phyloP scores from a whole-genome alignment of 2,113 vertebrate species.

The Caranx ignobilis region DNA sequence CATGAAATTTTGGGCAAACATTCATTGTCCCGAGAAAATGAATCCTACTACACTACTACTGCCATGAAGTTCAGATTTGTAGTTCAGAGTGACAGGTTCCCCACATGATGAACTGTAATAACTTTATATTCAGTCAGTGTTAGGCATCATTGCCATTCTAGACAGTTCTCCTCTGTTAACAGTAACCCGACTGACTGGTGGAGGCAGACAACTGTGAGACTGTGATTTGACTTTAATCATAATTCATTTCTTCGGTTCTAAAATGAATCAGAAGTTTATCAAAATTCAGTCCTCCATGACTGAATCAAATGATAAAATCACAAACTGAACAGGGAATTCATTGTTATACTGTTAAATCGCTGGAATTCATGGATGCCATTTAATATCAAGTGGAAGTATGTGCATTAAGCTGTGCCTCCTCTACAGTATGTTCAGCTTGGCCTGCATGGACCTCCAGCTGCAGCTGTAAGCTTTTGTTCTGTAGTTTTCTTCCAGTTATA shows the following conservation, averaged over 20 bases:
- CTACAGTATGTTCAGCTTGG: background rate
- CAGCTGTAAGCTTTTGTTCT: background rate
- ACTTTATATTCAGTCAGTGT: too few relatives aligned
- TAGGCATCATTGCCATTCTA: too few relatives aligned
- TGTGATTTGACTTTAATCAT: too few relatives aligned
- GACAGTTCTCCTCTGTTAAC: too few relatives aligned
- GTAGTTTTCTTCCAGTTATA: background rate
- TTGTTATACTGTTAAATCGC: background rate
- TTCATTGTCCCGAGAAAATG: too few relatives aligned
- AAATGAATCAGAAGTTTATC: background rate
- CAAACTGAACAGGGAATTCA: constrained; percentile 13
- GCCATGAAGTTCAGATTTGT: too few relatives aligned
- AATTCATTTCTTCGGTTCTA: background rate
- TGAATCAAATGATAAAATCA: background rate
- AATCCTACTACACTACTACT: too few relatives aligned
- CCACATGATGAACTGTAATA: too few relatives aligned
- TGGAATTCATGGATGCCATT: constrained; percentile 6
- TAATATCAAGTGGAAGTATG: background rate
- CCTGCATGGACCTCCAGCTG: background rate
- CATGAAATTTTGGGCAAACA: too few relatives aligned
- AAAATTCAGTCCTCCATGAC: background rate
- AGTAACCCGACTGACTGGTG: too few relatives aligned
- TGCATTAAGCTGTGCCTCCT: background rate
- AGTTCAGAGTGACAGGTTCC: too few relatives aligned
- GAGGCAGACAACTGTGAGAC: too few relatives aligned